phyloP scores from a whole-genome alignment of 2,888 invertebrate species.

The Parnassius smintheus region DNA sequence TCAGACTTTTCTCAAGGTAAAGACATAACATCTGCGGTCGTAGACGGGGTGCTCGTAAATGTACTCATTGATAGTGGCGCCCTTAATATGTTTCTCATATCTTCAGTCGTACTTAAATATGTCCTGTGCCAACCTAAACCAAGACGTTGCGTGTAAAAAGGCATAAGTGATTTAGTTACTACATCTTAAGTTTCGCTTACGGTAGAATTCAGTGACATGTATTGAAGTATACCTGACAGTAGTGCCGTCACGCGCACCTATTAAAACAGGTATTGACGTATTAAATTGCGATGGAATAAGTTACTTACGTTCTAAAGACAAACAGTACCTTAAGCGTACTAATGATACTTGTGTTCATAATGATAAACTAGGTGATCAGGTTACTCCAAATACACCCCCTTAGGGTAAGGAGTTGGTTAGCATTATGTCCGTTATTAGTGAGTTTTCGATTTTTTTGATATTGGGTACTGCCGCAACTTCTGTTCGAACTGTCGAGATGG shows the following conservation, averaged over 20 bases:
- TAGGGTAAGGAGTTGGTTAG: slow-evolving; percentile 12
- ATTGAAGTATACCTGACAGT: too few species aligned
- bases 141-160: not conserved
- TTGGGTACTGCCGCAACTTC: slow-evolving; percentile 27
- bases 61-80: not conserved
- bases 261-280: not conserved
- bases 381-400: slow-evolving; percentile 17
- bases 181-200: too few species aligned
- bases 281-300: slow-evolving; percentile 1
- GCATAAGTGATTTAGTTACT: not conserved
- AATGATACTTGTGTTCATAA: not conserved
- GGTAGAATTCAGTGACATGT: too few species aligned
- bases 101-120: not conserved
- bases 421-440: slow-evolving; percentile 20
- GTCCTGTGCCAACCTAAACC: not conserved
- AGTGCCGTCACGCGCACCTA: too few species aligned
- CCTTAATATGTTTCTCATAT: not conserved
- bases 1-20: not conserved
- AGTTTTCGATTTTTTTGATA: slow-evolving; percentile 24
- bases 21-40: not conserved
- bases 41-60: not conserved
- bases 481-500: slow-evolving; percentile 27
- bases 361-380: not conserved
- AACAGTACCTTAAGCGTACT: slow-evolving; percentile 23
- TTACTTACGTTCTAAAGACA: slow-evolving; percentile 29